A percentile compares a stretch with the other conserved stretches of the same genome.
phyloP scores from a whole-genome alignment of 2,113 vertebrate genomes.

The Rissa tridactyla region DNA sequence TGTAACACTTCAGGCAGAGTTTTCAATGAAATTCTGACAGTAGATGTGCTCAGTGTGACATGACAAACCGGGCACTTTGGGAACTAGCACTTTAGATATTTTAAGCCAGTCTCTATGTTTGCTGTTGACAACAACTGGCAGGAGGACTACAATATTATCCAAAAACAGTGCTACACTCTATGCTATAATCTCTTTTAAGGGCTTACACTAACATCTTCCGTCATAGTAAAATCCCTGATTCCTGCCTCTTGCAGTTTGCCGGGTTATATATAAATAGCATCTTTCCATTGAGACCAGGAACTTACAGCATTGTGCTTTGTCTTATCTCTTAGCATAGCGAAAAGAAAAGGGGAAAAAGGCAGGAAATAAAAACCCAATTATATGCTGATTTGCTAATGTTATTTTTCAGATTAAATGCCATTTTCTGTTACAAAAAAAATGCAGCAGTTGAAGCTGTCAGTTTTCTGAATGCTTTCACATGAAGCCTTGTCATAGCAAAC shows the following conservation, averaged over 20 bases:
- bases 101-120: not conserved
- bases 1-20: not conserved
- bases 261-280: not conserved
- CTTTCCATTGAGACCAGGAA: slow-evolving; percentile 10
- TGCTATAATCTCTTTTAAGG: not conserved
- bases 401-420: slow-evolving; percentile 81
- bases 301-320: slow-evolving; percentile 18
- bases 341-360: not conserved
- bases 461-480: slow-evolving; percentile 76
- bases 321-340: slow-evolving; percentile 37
- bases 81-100: not conserved
- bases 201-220: not conserved
- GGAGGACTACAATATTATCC: not conserved
- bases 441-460: slow-evolving; percentile 71
- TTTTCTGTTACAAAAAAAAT: slow-evolving; percentile 78
- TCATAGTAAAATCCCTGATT: not conserved
- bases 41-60: not conserved
- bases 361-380: slow-evolving; percentile 74
- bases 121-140: not conserved
- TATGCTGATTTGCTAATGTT: slow-evolving; percentile 78
- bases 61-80: not conserved
- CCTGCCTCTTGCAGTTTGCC: not conserved
- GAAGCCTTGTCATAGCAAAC: slow-evolving; percentile 78
- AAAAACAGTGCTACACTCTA: not conserved
- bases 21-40: not conserved